phyloP scores from a whole-genome alignment of 2,888 invertebrate genomes.

The Aphidoletes aphidimyza region DNA sequence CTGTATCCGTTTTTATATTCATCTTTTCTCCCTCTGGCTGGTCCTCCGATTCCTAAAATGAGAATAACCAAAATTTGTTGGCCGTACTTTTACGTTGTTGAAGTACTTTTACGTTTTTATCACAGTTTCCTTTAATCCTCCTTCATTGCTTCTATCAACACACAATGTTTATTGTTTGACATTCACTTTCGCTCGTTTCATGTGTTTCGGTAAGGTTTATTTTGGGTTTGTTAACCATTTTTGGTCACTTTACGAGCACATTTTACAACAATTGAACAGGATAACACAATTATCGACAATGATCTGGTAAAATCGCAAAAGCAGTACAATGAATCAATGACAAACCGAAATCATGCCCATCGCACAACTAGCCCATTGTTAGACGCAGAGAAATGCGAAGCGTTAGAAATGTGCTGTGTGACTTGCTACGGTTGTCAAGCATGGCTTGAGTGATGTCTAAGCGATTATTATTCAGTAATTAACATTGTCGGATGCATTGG shows the following conservation, averaged over 20 bases:
- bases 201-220: background rate
- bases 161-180: too few species aligned
- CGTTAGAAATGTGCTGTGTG: background rate
- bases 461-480: conserved; percentile 22
- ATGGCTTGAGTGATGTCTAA: background rate
- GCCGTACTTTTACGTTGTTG: background rate
- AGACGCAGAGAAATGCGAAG: too few species aligned
- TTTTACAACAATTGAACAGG: background rate
- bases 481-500: conserved; percentile 16
- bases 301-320: conserved; percentile 44
- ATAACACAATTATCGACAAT: conserved; percentile 51
- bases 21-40: background rate
- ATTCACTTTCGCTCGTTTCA: background rate
- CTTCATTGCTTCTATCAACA: background rate
- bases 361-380: background rate
- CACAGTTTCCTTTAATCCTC: conserved; percentile 27
- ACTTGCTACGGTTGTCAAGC: too few species aligned
- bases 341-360: background rate
- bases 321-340: conserved; percentile 32
- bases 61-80: background rate
- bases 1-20: background rate
- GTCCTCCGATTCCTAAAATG: too few species aligned
- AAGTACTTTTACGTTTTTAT: conserved; percentile 17
- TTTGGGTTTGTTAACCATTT: background rate
- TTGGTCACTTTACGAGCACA: conserved; percentile 25